phyloP scores from a whole-genome alignment of 2,797 vertebrate species.

The Sitta carolinensis region DNA sequence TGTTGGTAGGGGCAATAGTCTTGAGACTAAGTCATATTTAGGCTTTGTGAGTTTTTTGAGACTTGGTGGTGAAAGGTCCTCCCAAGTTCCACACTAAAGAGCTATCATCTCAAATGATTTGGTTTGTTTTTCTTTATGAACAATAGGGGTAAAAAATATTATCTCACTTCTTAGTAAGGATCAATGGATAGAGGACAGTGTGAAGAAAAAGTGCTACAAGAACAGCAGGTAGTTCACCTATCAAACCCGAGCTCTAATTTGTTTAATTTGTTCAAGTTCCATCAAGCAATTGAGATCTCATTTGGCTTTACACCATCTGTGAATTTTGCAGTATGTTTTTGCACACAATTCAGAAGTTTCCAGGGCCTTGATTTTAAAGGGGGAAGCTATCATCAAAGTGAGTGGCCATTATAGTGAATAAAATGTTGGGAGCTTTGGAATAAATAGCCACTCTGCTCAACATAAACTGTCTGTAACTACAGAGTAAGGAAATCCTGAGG shows the following conservation, averaged over 20 bases:
- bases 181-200: not conserved
- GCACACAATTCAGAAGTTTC: not conserved
- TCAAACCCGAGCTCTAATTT: not conserved
- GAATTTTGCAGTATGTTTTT: not conserved
- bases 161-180: not conserved
- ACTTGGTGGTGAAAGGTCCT: not conserved
- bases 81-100: not conserved
- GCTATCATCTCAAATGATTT: fast-evolving
- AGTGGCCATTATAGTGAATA: not conserved
- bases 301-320: not conserved
- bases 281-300: not conserved
- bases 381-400: not conserved
- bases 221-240: not conserved
- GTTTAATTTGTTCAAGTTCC: not conserved
- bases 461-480: not conserved
- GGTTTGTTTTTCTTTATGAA: not conserved
- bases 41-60: not conserved
- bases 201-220: not conserved
- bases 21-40: not conserved
- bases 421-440: not conserved
- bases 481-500: not conserved
- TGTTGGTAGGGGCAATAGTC: not conserved
- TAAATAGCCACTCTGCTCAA: not conserved
- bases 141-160: not conserved
- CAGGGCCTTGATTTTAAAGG: not conserved